A percentile compares a stretch with the other conserved stretches of the same genome.
These are phyloP conservation scores for Epirrita christyi DNA, from an alignment of 2,888 invertebrate species.

Conservation along the genomic window DNA sequence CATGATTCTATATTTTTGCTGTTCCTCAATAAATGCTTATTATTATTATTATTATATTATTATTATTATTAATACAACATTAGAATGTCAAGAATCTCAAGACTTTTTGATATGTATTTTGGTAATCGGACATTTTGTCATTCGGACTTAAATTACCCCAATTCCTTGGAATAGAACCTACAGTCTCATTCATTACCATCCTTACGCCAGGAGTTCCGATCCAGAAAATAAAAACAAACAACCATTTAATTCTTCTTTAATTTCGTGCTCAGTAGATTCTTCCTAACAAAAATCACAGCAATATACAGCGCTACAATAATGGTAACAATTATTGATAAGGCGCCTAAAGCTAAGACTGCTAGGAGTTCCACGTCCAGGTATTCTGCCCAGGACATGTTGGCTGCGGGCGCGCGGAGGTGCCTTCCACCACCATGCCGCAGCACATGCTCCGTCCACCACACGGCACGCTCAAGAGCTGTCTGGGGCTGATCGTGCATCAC, in stretches of 20 bases:
- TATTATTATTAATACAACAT: no score
- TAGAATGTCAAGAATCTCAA: no score
- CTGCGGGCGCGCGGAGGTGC: conserved; percentile 64
- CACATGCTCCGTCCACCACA: conserved; percentile 79
- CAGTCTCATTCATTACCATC: no score
- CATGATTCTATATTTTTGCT: no score
- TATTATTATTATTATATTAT: no score
- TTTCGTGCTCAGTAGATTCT: conserved; percentile 2
- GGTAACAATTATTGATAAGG: not conserved
- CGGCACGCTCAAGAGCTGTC: conserved; percentile 60
- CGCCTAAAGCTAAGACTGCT: conserved; percentile 5
- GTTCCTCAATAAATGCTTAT: no score
- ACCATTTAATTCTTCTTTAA: conserved; percentile 14
- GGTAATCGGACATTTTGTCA: no score
- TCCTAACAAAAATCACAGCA: conserved; percentile 1
- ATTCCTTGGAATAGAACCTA: no score
- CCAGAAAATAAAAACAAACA: not conserved
- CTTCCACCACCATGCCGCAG: conserved; percentile 67
- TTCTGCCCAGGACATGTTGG: conserved; percentile 51
- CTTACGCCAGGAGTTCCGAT: no score
- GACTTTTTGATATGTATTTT: no score
- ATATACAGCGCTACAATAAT: not conserved
- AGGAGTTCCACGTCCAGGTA: conserved; percentile 36
- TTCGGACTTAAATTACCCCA: no score
- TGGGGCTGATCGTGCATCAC: conserved; percentile 65